Conservation (phyloP, 2,888 invertebrate species). For the Idaea dimidiata region DNA sequence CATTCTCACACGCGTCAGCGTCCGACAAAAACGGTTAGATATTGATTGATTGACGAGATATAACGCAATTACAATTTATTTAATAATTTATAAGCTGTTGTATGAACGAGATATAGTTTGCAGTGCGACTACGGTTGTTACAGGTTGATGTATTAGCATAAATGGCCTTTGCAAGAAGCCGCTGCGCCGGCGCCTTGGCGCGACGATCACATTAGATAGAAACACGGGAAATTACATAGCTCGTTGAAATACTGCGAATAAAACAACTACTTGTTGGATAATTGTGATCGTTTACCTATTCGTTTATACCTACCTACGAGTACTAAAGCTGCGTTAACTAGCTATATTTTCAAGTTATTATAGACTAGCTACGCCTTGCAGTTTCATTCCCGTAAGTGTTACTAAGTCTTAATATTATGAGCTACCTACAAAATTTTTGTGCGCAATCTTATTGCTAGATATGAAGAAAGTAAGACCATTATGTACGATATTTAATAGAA, state of each 20-base stretch:
- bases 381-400: no score
- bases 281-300: slow-evolving; percentile 63
- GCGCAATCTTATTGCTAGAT: no score
- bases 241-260: slow-evolving; percentile 63
- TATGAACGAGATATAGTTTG: slow-evolving; percentile 36
- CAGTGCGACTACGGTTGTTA: slow-evolving; percentile 47
- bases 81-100: slow-evolving; percentile 62
- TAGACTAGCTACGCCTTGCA: no score
- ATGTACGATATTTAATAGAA: no score
- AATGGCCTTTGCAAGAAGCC: slow-evolving; percentile 68
- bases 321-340: slow-evolving; percentile 38
- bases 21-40: slow-evolving; percentile 36
- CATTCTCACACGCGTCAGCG: slow-evolving; percentile 30
- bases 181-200: slow-evolving; percentile 71
- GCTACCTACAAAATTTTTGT: no score
- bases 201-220: slow-evolving; percentile 68
- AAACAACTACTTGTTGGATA: slow-evolving; percentile 64
- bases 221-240: slow-evolving; percentile 71
- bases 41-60: slow-evolving; percentile 63
- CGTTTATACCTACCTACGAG: slow-evolving; percentile 31
- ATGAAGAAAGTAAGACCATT: no score
- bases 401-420: slow-evolving; percentile 25
- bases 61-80: slow-evolving; percentile 62
- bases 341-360: slow-evolving; percentile 40
- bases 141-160: slow-evolving; percentile 66